These are phyloP conservation scores for Progne subis DNA, from an alignment of 2,113 vertebrate species.

Conservation along the genomic window DNA sequence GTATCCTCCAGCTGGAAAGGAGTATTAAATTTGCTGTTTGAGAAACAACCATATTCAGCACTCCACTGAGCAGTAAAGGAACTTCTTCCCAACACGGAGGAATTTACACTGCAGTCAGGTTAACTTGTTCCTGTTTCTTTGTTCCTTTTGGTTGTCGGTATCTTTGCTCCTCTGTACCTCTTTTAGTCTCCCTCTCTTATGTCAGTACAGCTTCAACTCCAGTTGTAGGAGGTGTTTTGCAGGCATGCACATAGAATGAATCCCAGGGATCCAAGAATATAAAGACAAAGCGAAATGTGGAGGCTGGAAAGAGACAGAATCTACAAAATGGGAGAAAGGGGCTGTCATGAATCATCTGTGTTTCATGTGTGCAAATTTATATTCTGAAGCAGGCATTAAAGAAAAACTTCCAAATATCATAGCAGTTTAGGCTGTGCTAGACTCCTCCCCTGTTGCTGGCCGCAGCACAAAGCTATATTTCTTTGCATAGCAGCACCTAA, in stretches of 20 bases:
- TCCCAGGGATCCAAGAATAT: neutral
- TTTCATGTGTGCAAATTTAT: neutral
- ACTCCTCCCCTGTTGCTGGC: neutral
- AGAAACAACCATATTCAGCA: neutral
- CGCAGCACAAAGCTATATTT: neutral
- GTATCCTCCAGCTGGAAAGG: neutral
- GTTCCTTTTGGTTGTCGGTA: neutral
- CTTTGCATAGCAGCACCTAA: neutral
- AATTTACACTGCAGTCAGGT: constrained; percentile 6
- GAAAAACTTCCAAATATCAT: neutral
- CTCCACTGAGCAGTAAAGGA: neutral
- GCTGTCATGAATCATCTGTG: neutral
- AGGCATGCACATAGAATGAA: neutral
- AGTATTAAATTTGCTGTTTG: neutral
- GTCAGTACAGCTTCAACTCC: neutral
- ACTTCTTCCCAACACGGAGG: neutral
- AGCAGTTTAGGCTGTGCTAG: neutral
- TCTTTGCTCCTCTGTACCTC: neutral
- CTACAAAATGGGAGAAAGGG: neutral
- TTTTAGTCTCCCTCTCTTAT: neutral
- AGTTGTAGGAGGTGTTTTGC: constrained; percentile 15
- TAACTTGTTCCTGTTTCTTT: neutral
- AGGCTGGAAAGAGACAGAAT: neutral
- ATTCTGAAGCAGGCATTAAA: neutral
- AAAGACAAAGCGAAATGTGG: neutral